Conservation (phyloP, 2,888 invertebrate genomes). For the Cenopis cana region DNA sequence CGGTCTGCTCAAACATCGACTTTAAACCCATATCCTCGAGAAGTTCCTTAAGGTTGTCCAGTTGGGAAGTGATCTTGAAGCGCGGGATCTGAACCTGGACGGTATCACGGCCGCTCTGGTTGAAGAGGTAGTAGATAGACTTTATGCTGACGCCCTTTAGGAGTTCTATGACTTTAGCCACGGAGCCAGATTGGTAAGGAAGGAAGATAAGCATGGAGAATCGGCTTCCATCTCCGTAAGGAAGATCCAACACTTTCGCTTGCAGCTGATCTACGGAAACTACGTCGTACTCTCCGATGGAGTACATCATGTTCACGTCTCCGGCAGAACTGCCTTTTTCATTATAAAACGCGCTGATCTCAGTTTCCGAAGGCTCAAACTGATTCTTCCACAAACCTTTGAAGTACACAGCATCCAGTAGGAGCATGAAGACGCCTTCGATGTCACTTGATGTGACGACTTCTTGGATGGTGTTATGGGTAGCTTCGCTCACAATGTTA, state of each 20-base stretch:
- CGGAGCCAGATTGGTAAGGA: conserved; percentile 76
- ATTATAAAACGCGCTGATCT: conserved; percentile 64
- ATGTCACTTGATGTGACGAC: conserved; percentile 66
- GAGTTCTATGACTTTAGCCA: conserved; percentile 75
- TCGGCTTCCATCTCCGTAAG: conserved; percentile 67
- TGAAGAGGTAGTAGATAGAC: conserved; percentile 75
- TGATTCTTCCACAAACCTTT: conserved; percentile 68
- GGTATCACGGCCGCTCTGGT: conserved; percentile 62
- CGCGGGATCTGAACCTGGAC: conserved; percentile 85
- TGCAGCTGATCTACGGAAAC: conserved; percentile 54
- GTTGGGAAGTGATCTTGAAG: conserved; percentile 83
- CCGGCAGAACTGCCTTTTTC: conserved; percentile 60
- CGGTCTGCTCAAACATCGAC: conserved; percentile 63
- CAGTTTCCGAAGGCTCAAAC: conserved; percentile 63
- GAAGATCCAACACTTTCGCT: conserved; percentile 68
- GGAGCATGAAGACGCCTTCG: conserved; percentile 56
- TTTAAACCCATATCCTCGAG: conserved; percentile 72
- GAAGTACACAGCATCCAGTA: conserved; percentile 73
- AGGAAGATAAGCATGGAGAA: conserved; percentile 87
- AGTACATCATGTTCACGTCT: conserved; percentile 69
- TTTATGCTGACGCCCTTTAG: conserved; percentile 75
- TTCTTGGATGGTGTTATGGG: conserved; percentile 68
- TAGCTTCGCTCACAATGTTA: conserved; percentile 61
- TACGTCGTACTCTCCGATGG: conserved; percentile 55
- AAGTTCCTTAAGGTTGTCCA: conserved; percentile 75